Percentiles rank a stretch among this genome's conserved stretches.
Conservation (phyloP, 2,797 vertebrate genomes). For the Erethizon dorsatum region DNA sequence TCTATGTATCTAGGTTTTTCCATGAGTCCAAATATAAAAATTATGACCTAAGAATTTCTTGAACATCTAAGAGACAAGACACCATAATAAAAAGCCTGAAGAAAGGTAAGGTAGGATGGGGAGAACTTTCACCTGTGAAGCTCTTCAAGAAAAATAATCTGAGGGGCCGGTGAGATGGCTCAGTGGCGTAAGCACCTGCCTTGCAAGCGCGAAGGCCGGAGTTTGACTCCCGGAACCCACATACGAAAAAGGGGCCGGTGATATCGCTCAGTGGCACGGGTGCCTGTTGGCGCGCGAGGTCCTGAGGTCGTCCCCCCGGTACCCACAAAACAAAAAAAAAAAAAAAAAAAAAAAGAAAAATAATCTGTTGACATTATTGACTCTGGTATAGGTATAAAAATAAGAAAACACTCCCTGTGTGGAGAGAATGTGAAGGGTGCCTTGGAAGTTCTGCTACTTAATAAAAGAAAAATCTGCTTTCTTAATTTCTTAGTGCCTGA, state of each 20-base stretch:
- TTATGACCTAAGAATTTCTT: constrained; percentile 22
- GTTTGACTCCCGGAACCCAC: too few species aligned
- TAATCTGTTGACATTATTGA: not conserved
- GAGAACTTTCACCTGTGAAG: not conserved
- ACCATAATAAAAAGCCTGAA: not conserved
- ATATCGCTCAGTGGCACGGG: too few species aligned
- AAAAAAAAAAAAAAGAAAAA: constrained; percentile 37
- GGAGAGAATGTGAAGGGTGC: not conserved
- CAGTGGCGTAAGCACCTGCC: too few species aligned
- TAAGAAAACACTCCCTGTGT: not conserved
- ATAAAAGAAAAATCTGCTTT: not conserved
- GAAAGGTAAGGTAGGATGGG: not conserved
- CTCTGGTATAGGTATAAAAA: not conserved
- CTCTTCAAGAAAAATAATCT: constrained; percentile 13
- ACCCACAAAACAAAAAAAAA: too few species aligned
- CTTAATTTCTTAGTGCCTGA: constrained; percentile 2
- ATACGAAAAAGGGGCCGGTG: too few species aligned
- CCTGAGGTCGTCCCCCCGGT: too few species aligned
- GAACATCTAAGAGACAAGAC: constrained; percentile 29
- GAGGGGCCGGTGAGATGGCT: too few species aligned
- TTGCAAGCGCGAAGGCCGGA: too few species aligned
- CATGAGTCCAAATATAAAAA: constrained; percentile 45
- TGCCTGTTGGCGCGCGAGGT: too few species aligned
- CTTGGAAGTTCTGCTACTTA: not conserved
- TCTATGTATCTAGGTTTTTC: constrained; percentile 33